Percentiles rank a stretch among this genome's conserved stretches.
These are phyloP conservation scores for Mactra quadrangularis DNA, from an alignment of 1,140 invertebrate species.

Conservation along the genomic window DNA sequence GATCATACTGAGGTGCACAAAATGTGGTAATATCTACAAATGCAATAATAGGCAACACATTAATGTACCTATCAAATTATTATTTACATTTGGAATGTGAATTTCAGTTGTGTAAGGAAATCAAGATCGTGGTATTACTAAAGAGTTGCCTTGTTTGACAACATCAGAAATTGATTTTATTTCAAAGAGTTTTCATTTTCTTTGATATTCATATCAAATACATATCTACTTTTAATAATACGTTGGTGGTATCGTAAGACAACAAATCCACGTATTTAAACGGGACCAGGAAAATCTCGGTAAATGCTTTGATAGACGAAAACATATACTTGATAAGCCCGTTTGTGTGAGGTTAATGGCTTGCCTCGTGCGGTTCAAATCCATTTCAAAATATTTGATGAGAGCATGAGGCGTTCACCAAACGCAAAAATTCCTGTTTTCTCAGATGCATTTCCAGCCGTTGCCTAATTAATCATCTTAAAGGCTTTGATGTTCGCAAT, in stretches of 20 bases:
- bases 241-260: constrained; percentile 34
- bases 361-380: constrained; percentile 34
- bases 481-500: constrained; percentile 14
- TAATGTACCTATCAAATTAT: no score
- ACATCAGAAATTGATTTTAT: no score
- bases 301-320: constrained; percentile 10
- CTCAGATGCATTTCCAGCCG: constrained; percentile 32
- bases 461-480: constrained; percentile 2
- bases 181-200: neutral
- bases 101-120: no score
- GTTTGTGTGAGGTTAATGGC: constrained; percentile 41
- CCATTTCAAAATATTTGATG: constrained; percentile 49
- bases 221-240: neutral
- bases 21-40: no score
- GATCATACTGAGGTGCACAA: no score
- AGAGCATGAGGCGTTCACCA: neutral
- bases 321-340: constrained; percentile 21
- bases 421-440: neutral
- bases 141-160: no score
- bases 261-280: constrained; percentile 25
- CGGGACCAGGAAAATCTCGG: neutral
- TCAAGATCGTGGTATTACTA: no score
- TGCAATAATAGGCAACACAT: no score
- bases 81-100: no score
- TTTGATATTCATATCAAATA: constrained; percentile 46